phyloP scores from a whole-genome alignment of 1,140 invertebrate species.

The Lanistes nyassanus region DNA sequence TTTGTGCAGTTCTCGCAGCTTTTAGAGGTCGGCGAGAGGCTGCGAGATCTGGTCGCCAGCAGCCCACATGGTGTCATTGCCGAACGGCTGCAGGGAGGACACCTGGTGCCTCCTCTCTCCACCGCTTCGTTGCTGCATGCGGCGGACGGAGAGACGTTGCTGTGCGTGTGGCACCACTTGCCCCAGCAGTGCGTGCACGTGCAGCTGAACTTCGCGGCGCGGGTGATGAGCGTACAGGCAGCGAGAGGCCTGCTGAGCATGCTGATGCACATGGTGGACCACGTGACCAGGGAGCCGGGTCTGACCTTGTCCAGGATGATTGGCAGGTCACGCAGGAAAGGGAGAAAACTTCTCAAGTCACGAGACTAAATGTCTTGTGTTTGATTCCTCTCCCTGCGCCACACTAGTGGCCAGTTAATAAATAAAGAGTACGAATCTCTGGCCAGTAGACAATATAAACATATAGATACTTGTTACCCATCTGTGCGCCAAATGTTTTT shows the following conservation, averaged over 20 bases:
- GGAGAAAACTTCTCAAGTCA: too few relatives aligned
- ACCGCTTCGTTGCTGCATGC: neutral
- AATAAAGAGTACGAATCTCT: too few relatives aligned
- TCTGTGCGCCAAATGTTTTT: too few relatives aligned
- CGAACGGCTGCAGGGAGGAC: neutral
- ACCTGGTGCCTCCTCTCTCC: neutral
- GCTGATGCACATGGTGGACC: neutral
- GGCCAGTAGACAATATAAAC: too few relatives aligned
- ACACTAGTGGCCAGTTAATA: too few relatives aligned
- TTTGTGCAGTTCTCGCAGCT: slow-evolving; percentile 18
- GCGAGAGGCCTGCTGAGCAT: slow-evolving; percentile 14
- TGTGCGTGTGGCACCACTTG: slow-evolving; percentile 12
- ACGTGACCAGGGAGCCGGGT: neutral
- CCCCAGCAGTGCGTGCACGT: neutral
- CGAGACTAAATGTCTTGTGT: too few relatives aligned
- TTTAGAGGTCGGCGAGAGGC: slow-evolving; percentile 15
- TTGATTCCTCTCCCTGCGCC: too few relatives aligned
- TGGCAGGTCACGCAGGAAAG: too few relatives aligned
- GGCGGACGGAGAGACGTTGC: slow-evolving; percentile 9
- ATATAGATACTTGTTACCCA: too few relatives aligned
- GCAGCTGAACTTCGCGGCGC: slow-evolving; percentile 7
- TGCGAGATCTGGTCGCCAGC: slow-evolving; percentile 9
- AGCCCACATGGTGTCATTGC: slow-evolving; percentile 21
- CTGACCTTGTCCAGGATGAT: neutral
- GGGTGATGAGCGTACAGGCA: slow-evolving; percentile 10